Percentiles rank a stretch among this genome's conserved stretches.
Conservation (phyloP, 2,113 vertebrate species). For the Nothobranchius kuhntae region DNA sequence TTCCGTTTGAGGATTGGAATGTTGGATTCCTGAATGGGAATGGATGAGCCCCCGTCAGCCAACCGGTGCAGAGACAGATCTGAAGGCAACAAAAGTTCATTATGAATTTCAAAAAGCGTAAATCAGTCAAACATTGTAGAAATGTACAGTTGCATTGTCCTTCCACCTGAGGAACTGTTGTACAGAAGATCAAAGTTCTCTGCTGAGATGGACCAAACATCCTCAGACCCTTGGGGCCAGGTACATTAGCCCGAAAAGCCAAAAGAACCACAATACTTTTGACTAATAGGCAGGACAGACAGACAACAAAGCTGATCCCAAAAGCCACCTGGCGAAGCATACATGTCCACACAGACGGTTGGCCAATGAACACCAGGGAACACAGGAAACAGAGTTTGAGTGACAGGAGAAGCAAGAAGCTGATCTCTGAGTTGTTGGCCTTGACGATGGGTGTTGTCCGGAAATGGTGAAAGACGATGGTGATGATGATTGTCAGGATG, state of each 20-base stretch:
- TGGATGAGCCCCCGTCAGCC: slow-evolving; percentile 65
- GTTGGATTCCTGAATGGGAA: slow-evolving; percentile 73
- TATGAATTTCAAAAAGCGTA: not conserved
- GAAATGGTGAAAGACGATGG: slow-evolving; percentile 66
- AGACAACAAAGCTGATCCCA: slow-evolving; percentile 79
- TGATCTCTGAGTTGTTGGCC: slow-evolving; percentile 81
- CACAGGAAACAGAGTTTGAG: slow-evolving; percentile 80
- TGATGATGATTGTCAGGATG: slow-evolving; percentile 54
- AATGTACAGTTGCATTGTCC: not conserved
- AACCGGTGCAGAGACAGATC: slow-evolving; percentile 69
- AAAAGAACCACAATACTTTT: slow-evolving; percentile 79
- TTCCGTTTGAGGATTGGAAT: slow-evolving; percentile 69
- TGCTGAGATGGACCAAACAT: slow-evolving; percentile 75
- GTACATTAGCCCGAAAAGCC: slow-evolving; percentile 66
- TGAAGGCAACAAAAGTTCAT: slow-evolving; percentile 27
- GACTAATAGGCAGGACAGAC: slow-evolving; percentile 79
- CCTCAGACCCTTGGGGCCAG: slow-evolving; percentile 51
- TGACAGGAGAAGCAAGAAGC: slow-evolving; percentile 77
- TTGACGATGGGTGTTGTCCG: slow-evolving; percentile 75
- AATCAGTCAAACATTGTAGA: not conserved
- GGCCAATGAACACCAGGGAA: slow-evolving; percentile 73
- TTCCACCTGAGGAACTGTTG: slow-evolving; percentile 71
- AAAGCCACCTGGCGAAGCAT: slow-evolving; percentile 73
- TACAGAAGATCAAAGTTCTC: slow-evolving; percentile 67
- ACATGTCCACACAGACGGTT: slow-evolving; percentile 73